Conservation (phyloP, 2,888 invertebrate species). For the Blomia tropicalis region DNA sequence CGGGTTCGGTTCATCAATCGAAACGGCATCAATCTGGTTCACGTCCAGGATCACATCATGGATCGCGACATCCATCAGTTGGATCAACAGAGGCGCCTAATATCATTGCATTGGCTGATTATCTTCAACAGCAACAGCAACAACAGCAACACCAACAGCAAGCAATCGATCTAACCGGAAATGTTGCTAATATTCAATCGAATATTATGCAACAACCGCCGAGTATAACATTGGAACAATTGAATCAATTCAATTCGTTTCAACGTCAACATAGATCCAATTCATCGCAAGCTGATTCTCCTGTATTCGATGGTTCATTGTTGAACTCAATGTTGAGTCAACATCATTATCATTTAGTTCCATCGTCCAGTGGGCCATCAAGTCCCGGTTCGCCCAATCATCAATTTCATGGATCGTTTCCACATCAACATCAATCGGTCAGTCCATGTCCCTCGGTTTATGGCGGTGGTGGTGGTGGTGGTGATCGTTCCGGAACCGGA, state of each 20-base stretch:
- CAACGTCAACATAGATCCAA: not conserved
- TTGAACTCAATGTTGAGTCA: not conserved
- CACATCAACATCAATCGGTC: not conserved
- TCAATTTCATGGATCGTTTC: no score
- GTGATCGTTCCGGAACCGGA: not conserved
- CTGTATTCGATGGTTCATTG: not conserved
- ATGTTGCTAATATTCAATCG: not conserved
- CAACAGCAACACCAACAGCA: not conserved
- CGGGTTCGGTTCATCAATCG: no score
- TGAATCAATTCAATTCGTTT: not conserved
- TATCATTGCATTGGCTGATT: slow-evolving; percentile 2
- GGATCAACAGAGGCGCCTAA: not conserved
- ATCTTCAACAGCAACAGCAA: not conserved
- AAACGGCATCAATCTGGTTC: not conserved
- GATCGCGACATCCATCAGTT: not conserved
- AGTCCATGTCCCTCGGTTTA: not conserved
- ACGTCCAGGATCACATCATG: not conserved
- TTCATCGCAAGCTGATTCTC: not conserved
- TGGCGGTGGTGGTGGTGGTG: not conserved
- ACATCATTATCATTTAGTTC: slow-evolving; percentile 2
- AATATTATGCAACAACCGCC: not conserved
- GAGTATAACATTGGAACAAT: not conserved
- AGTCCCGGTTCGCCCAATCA: not conserved
- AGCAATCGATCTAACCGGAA: not conserved
- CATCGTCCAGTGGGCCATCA: not conserved